These are phyloP conservation scores for Sturnira hondurensis DNA, from an alignment of 2,113 vertebrate genomes.

Conservation along the genomic window DNA sequence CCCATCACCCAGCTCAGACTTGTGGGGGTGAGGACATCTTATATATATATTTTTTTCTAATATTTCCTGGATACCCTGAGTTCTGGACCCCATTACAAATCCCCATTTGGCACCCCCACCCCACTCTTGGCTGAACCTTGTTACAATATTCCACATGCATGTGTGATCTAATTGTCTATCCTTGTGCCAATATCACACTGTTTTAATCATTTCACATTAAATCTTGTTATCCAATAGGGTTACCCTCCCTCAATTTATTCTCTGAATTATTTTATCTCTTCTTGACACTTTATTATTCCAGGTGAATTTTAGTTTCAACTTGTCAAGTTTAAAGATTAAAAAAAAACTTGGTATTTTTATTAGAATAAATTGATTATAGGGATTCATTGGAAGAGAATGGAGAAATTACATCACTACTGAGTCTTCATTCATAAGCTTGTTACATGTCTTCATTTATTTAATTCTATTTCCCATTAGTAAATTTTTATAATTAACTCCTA, in stretches of 20 bases:
- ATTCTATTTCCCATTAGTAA: constrained; percentile 3
- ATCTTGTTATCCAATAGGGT: not conserved
- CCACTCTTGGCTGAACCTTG: no score
- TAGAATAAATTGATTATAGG: not conserved
- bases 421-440: not conserved
- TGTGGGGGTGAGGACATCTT: no score
- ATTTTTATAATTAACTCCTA: not conserved
- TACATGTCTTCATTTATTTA: not conserved
- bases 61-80: no score
- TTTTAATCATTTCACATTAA: not conserved
- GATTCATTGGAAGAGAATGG: not conserved
- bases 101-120: no score
- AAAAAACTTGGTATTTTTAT: not conserved
- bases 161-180: not conserved
- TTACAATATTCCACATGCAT: not conserved
- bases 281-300: not conserved
- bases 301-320: constrained; percentile 18
- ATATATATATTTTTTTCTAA: no score
- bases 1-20: no score
- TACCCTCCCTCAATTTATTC: not conserved
- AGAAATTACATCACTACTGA: not conserved
- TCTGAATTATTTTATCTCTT: not conserved
- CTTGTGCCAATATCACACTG: not conserved
- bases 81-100: no score
- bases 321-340: not conserved